phyloP scores from a whole-genome alignment of 1,140 invertebrate species.

The Tetranychus urticae region DNA sequence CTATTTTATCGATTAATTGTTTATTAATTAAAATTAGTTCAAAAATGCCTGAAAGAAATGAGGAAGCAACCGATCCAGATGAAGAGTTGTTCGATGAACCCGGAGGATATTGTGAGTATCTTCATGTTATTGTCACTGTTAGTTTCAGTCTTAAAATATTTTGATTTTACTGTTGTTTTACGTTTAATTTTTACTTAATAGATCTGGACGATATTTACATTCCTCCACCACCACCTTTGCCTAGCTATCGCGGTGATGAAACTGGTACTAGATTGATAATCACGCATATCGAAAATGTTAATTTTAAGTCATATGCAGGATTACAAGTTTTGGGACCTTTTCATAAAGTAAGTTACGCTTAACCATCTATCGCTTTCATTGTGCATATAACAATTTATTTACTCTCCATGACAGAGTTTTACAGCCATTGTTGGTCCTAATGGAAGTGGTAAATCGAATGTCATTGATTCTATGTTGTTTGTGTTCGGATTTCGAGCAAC shows the following conservation, averaged over 20 bases:
- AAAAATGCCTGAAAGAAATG: too few species aligned
- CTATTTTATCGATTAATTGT: too few species aligned
- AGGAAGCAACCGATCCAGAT: too few species aligned
- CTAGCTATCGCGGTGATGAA: constrained; percentile 35
- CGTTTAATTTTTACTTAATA: neutral
- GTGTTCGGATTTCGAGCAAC: constrained; percentile 90
- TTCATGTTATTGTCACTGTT: too few species aligned
- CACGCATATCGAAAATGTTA: constrained; percentile 64
- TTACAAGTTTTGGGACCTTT: constrained; percentile 33
- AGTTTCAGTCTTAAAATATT: too few species aligned
- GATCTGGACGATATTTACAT: constrained; percentile 53
- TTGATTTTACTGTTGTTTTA: too few species aligned
- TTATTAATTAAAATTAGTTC: too few species aligned
- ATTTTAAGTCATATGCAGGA: constrained; percentile 95
- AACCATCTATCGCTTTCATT: too few species aligned
- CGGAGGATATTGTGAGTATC: too few species aligned
- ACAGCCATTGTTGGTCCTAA: constrained; percentile 94
- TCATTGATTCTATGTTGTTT: constrained; percentile 97
- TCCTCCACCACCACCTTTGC: constrained; percentile 44
- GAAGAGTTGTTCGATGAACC: too few species aligned
- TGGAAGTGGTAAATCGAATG: constrained; percentile 98
- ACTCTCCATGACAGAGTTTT: constrained; percentile 41
- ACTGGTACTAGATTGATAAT: constrained; percentile 67
- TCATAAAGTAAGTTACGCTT: constrained; percentile 20
- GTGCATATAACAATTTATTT: neutral